Evolutionary conservation across 2,797 vertebrate genomes (phyloP), one percentile per base, ranked within the genome.

Genomic region (Phoebastria nigripes): DNA sequence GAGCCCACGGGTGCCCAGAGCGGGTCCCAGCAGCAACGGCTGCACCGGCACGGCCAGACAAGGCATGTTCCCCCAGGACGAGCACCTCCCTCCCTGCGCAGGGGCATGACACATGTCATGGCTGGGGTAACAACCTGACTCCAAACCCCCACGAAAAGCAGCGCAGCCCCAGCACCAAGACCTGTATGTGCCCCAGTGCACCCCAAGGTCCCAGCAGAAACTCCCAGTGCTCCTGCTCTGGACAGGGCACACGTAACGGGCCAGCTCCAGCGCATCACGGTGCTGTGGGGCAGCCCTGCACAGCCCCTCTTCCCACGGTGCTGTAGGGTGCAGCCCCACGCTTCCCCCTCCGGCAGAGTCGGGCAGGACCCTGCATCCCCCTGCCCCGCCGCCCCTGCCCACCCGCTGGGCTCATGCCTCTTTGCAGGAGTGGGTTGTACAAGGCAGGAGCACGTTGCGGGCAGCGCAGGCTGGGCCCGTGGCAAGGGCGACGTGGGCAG

Each of bases 161-260:
- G 62, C 67, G 19, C 25, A 18, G 28, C 1, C 39, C 71, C 76
- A 55, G 13, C 28, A 59, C 55, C 72, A 21, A 14, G 9, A 42
- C 44, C 26, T 15, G 8, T 29, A 26, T 3, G 0, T 0, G 11
- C 13, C 62, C 24, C 81, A 49, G 44, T 0, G 2, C 61, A n/a
- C 16, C 0, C 0, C 25, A 5, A 29, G 4, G 18, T 24, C 49
- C 39, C 15, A 29, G 56, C 3, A 80, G 49, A 37, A 37, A 6
- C n/a, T 21, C 37, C 49, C 66, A 6, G 18, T 0, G 12, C 54
- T 76, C 44, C 24, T 2, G 8, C 6, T 79, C 13, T 0, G 3
- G 44, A 19, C 39, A 11, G 51, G 35, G 29, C 0, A 0, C 44
- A 12, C 1, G 1, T 0, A 0, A 24, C 0, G 3, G 17, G 24